phyloP scores from a whole-genome alignment of 2,888 invertebrate species.

The Nomada fucata region DNA sequence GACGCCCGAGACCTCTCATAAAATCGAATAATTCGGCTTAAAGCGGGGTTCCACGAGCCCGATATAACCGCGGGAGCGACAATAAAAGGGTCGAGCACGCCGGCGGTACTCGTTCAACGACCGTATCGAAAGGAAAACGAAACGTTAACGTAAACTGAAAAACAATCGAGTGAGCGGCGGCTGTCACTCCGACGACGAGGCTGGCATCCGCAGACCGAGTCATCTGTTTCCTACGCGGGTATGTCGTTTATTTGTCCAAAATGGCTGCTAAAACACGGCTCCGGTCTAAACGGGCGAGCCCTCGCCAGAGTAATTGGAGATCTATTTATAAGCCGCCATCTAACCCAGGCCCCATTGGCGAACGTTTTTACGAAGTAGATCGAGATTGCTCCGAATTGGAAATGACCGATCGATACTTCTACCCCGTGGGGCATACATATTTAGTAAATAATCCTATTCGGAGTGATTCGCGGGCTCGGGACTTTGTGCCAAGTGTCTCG shows the following conservation, averaged over 20 bases:
- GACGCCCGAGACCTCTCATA: conserved; percentile 63
- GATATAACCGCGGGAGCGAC: conserved; percentile 63
- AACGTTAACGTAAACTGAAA: conserved; percentile 82
- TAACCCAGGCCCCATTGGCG: conserved; percentile 60
- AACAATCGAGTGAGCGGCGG: conserved; percentile 81
- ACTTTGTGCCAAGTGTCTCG: too few relatives aligned
- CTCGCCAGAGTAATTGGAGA: conserved; percentile 77
- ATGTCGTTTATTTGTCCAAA: conserved; percentile 83
- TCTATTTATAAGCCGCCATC: conserved; percentile 80
- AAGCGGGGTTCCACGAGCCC: conserved; percentile 50
- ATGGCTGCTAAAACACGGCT: conserved; percentile 81
- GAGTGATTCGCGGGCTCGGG: too few relatives aligned
- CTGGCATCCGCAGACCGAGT: conserved; percentile 77
- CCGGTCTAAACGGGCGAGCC: conserved; percentile 64
- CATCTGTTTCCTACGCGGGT: conserved; percentile 80
- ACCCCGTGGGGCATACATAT: neutral
- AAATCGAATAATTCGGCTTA: conserved; percentile 74
- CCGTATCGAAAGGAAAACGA: conserved; percentile 79
- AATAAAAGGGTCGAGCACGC: conserved; percentile 53
- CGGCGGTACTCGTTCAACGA: conserved; percentile 78
- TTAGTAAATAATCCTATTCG: neutral
- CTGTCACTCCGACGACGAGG: conserved; percentile 81
- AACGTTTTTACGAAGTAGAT: conserved; percentile 54
- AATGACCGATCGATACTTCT: neutral
- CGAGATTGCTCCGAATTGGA: conserved; percentile 14